Base-by-base conservation (phyloP, 1,140 invertebrate species). In the Laupala kohalensis region DNA sequence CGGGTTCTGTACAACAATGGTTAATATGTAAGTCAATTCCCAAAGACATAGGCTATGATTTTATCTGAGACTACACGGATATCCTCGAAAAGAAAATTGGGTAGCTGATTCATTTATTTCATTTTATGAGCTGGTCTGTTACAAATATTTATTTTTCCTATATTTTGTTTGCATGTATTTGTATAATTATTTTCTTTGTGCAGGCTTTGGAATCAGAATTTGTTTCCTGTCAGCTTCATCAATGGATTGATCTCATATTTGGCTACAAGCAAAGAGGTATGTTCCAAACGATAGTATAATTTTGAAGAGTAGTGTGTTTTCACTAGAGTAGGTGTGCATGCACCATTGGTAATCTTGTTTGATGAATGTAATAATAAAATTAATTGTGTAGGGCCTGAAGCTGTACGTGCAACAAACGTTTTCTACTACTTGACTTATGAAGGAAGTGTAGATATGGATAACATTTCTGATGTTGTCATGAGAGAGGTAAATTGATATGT, bases 401-500 rank as follows among this genome's bases (percentile, higher is more conserved):
- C 97, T 5, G 88, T 98, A 3, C 84, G 96, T 72, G 94, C 96
- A 0, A 97, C 95, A 3, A 99, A 99, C 83, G 95, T 99, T 4
- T 99, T 99, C 83, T 99, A 99, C 80, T 99, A 99, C 82, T 84
- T 99, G 23, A 99, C 98, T 0, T 99, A 99, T 81, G 98, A 99
- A 82, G 97, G 97, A 37, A 96, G 91, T 77, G 94, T 98, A 0
- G 94, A 99, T 73, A 83, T 99, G 66, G 94, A 97, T 68, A 86
- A 90, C 0, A 94, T 99, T 73, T 88, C 88, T 1, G 96, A 99
- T 81, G 88, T 89, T 0, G 88, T 97, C 1, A 96, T 97, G 86
- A 89, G 89, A 74, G 94, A 97, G 79, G 85, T 86, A 77, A 75
- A n/a, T n/a, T n/a, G n/a, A n/a, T n/a, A n/a, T n/a, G n/a, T n/a